Base-by-base conservation (phyloP, 2,113 vertebrate genomes). In the Smithornis capensis region DNA sequence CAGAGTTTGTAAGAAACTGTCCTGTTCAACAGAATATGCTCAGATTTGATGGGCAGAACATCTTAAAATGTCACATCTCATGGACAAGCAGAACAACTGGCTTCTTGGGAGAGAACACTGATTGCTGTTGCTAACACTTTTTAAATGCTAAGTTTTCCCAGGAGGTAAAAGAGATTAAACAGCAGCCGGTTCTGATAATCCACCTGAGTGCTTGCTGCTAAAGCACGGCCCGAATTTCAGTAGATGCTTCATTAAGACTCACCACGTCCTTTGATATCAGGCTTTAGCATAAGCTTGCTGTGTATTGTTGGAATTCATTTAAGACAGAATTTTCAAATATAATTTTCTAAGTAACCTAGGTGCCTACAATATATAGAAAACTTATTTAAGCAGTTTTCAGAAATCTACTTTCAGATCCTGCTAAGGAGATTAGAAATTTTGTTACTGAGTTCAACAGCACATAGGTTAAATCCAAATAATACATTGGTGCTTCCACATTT, bases 61-160 rank as follows among this genome's bases (percentile, higher is more conserved):
- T 63, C 52, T 91, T 42, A 77, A 92, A 92, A 69, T 29, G 5
- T 82, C 64, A 35, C 31, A 24, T 33, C 64, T 86, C 50, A 8
- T 13, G 7, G 45, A 82, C 35, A 76, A 59, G 59, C 38, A 91
- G 38, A 91, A 86, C 3, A 6, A 14, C 71, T 83, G 65, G 17
- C 67, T 77, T 93, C 90, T 90, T 50, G 25, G 53, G 52, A 53
- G 68, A 64, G 56, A 75, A 57, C 23, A 12, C 49, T 83, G 42
- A 50, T 50, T 84, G 59, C 44, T 52, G 27, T 90, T 80, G 60
- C 21, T 70, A 69, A 55, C 37, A 37, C 85, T 83, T 75, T 95
- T 87, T 69, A 91, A 79, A 95, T 85, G 42, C 57, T n/a, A 27
- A 4, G 35, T 94, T 97, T 96, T 94, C 92, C 75, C 83, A 70